These are phyloP conservation scores for Pomatostomus ruficeps DNA, from an alignment of 2,113 vertebrate genomes.

Conservation along the genomic window DNA sequence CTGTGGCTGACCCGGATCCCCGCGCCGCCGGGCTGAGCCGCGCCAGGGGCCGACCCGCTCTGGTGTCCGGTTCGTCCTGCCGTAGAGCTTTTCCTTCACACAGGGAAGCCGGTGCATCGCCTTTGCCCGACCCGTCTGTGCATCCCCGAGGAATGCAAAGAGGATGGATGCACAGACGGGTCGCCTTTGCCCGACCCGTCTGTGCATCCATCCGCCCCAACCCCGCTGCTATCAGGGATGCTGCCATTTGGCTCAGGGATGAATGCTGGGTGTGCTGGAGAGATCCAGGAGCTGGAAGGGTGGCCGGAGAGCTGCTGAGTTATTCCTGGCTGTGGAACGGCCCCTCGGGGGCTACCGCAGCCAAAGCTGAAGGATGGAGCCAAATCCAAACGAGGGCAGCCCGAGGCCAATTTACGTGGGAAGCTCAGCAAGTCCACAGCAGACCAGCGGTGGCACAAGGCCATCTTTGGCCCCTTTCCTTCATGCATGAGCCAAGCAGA, in stretches of 20 bases:
- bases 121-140: not conserved
- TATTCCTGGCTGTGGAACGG: not conserved
- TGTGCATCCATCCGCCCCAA: not conserved
- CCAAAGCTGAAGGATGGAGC: not conserved
- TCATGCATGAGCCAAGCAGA: not conserved
- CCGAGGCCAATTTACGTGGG: not conserved
- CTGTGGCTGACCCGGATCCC: not conserved
- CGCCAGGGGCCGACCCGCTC: accelerated
- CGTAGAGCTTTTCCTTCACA: accelerated
- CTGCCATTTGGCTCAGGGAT: not conserved
- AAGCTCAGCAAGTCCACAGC: not conserved
- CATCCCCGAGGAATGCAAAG: not conserved
- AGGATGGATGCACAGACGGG: too few species aligned
- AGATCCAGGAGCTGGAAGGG: not conserved
- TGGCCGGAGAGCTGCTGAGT: not conserved
- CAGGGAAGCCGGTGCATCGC: accelerated
- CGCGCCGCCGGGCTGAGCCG: not conserved
- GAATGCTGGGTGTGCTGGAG: not conserved
- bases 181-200: not conserved
- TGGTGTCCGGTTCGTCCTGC: not conserved
- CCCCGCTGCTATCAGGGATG: not conserved
- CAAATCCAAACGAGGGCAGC: not conserved
- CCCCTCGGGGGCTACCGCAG: not conserved
- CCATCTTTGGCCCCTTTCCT: not conserved
- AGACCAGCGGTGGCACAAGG: not conserved